A percentile compares a stretch with the other conserved stretches of the same genome.
These are phyloP conservation scores for Branchinecta lynchi DNA, from an alignment of 1,140 invertebrate genomes.

Conservation along the genomic window DNA sequence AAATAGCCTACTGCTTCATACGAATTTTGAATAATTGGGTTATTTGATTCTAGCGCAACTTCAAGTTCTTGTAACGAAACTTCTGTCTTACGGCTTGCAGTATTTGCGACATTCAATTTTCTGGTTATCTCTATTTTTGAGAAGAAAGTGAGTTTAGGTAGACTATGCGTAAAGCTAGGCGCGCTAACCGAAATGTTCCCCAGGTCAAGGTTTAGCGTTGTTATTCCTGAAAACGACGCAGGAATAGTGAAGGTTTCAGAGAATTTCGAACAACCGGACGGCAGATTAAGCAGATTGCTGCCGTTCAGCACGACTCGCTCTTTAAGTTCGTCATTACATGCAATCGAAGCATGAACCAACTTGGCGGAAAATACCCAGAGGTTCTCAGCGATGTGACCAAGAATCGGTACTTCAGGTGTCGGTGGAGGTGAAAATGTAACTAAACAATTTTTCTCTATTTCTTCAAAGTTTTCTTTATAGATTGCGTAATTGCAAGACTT, in stretches of 20 bases:
- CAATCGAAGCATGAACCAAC: background rate
- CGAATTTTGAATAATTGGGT: background rate
- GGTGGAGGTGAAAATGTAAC: background rate
- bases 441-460: background rate
- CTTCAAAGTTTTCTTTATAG: background rate
- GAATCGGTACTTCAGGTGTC: background rate
- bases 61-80: conserved; percentile 1
- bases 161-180: background rate
- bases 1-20: background rate
- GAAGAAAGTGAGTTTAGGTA: background rate
- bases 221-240: background rate
- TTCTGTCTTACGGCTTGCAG: background rate
- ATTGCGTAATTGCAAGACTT: background rate
- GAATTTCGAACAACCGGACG: background rate
- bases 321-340: background rate
- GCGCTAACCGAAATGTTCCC: background rate
- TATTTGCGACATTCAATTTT: background rate
- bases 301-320: background rate
- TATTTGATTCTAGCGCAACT: background rate
- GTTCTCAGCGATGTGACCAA: background rate
- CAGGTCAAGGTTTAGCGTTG: background rate
- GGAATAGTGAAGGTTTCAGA: background rate
- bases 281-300: background rate
- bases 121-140: background rate
- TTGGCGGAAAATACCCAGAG: background rate